These are phyloP conservation scores for Polyommatus icarus DNA, from an alignment of 2,888 invertebrate species.

Conservation along the genomic window DNA sequence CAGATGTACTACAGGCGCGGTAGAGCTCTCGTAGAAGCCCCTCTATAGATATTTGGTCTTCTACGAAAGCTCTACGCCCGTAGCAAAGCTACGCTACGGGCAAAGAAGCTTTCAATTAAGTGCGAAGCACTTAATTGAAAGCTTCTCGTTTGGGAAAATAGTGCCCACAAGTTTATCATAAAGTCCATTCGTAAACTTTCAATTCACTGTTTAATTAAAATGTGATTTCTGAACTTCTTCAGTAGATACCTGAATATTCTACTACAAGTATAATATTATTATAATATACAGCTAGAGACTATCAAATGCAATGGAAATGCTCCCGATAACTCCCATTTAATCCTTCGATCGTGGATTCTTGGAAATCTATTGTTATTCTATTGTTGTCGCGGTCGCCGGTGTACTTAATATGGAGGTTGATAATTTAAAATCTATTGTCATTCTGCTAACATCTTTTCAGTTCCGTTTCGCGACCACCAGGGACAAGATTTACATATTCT, in stretches of 20 bases:
- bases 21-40: neutral
- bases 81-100: neutral
- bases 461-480: conserved; percentile 83
- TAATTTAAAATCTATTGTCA: neutral
- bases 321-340: neutral
- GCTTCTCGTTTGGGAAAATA: no score
- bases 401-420: no score
- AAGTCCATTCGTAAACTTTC: no score
- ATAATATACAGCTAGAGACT: no score
- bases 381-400: no score
- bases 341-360: no score
- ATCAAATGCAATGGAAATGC: neutral
- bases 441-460: conserved; percentile 59
- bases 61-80: neutral
- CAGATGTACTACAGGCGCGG: neutral
- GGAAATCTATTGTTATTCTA: no score
- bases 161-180: no score
- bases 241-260: no score
- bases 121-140: no score
- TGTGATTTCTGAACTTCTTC: neutral
- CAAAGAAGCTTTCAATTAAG: no score
- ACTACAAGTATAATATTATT: no score
- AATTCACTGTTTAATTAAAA: neutral
- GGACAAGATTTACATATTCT: conserved; percentile 79
- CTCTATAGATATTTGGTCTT: neutral